Base-by-base conservation (phyloP, 2,113 vertebrate species). In the Thunnus thynnus region DNA sequence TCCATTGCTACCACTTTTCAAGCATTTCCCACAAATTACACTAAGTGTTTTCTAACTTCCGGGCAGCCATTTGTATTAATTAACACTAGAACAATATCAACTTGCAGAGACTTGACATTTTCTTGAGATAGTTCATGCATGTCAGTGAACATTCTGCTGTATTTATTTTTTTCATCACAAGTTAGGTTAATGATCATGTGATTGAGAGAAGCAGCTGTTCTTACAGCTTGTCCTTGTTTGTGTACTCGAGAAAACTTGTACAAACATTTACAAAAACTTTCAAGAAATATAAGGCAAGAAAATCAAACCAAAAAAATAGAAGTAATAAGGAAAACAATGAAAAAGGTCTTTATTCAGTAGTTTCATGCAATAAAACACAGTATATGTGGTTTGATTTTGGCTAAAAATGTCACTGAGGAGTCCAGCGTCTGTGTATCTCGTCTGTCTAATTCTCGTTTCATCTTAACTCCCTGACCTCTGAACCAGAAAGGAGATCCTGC, bases 401-500 rank as follows among this genome's bases (percentile, higher is more conserved):
- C 22, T 22, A 22, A 22, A 22, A 22, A 22, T 22, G 22, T 22
- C 22, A 22, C 22, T 22, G 22, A 22, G 22, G 22, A 22, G 22
- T 22, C 22, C 22, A 22, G 17, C 32, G 17, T 22, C 27, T 80
- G 62, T 4, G 5, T 44, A 48, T 25, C 22, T 22, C 22, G 22
- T 44, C 47, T 66, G 54, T 41, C 6, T 63, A 17, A 30, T 17
- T 13, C 4, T 69, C 18, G 60, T 66, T 68, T 69, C 20, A 27
- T 57, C 16, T 58, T 5, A 12, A 25, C 11, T 64, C 32, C 61
- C 1, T n/a, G 8, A 22, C 16, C 54, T 63, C 25, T 70, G 54
- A 68, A 30, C 44, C 78, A 99, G 98, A 83, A 98, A 97, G 91
- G 97, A 97, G 87, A 97, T 98, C 84, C 92, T 99, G 60, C 92